Evolutionary conservation across 2,113 vertebrate genomes (phyloP).

Genomic region (Malaclemys terrapin): DNA sequence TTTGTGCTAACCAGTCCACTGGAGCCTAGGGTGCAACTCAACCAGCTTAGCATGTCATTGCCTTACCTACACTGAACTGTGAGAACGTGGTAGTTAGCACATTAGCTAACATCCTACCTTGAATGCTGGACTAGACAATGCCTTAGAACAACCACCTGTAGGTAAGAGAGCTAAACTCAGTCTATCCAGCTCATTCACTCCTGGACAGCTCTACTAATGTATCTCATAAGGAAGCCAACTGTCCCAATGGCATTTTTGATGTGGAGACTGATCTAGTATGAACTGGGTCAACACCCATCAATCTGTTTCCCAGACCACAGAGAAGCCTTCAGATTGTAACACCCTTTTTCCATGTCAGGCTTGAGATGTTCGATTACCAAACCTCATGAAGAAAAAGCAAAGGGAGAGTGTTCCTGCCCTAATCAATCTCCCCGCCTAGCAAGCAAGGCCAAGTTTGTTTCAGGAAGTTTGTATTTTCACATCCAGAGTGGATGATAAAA

Average conservation of each 20-base stretch:
- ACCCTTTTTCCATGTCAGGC: background rate
- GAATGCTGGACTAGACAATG: background rate
- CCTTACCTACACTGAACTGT: accelerated
- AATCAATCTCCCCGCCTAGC: background rate
- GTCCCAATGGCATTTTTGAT: accelerated
- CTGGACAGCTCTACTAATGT: accelerated
- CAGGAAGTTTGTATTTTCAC: background rate
- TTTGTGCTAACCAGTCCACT: accelerated
- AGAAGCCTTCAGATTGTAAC: background rate
- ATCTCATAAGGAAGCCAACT: background rate
- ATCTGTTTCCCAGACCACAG: background rate
- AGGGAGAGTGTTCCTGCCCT: background rate
- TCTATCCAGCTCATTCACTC: background rate
- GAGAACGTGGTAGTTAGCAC: background rate
- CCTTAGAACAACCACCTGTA: background rate
- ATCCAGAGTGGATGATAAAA: background rate
- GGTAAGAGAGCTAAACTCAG: background rate
- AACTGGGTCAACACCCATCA: background rate
- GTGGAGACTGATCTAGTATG: background rate
- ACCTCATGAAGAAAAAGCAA: background rate
- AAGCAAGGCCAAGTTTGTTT: background rate
- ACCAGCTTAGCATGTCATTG: accelerated
- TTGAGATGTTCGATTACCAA: accelerated
- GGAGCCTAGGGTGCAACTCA: background rate
- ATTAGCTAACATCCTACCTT: background rate